These are phyloP conservation scores for Corticium candelabrum DNA, from an alignment of 37 sponge, comb jelly and placozoan genomes.

Conservation along the genomic window DNA sequence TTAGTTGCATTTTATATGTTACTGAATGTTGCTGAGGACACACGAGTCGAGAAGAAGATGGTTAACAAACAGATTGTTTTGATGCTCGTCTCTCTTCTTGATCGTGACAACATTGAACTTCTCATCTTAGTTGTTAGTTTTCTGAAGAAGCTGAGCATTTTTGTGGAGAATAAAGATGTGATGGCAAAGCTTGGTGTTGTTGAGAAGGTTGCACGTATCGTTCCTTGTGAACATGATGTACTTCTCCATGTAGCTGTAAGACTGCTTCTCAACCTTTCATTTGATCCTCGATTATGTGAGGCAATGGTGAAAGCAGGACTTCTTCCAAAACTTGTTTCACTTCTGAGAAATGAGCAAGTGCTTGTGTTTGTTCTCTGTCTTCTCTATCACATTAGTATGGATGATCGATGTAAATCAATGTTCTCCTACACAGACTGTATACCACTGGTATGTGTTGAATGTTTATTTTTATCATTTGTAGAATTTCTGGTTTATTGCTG, in stretches of 20 bases:
- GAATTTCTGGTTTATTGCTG: no score
- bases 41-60: constrained; percentile 88
- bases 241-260: constrained; percentile 65
- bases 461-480: no score
- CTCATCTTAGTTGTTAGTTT: constrained; percentile 83
- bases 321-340: constrained; percentile 66
- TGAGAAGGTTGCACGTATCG: constrained; percentile 40
- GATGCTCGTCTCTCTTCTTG: constrained; percentile 51
- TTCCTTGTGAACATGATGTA: constrained; percentile 65
- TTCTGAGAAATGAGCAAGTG: constrained; percentile 33
- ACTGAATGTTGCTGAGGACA: constrained; percentile 79
- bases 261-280: constrained; percentile 84
- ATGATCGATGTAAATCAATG: constrained; percentile 50
- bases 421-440: constrained; percentile 81
- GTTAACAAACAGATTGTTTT: constrained; percentile 52
- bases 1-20: constrained; percentile 75
- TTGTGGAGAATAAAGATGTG: constrained; percentile 69
- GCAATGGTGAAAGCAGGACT: constrained; percentile 74
- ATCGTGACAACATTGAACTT: constrained; percentile 66
- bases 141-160: constrained; percentile 87
- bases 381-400: constrained; percentile 87
- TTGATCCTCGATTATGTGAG: constrained; percentile 62
- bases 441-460: constrained; percentile 48
- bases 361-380: constrained; percentile 21
- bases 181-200: constrained; percentile 61